Percentiles rank a stretch among this genome's conserved stretches.
These are phyloP conservation scores for Falco berigora DNA, from an alignment of 2,797 vertebrate species.

Conservation along the genomic window DNA sequence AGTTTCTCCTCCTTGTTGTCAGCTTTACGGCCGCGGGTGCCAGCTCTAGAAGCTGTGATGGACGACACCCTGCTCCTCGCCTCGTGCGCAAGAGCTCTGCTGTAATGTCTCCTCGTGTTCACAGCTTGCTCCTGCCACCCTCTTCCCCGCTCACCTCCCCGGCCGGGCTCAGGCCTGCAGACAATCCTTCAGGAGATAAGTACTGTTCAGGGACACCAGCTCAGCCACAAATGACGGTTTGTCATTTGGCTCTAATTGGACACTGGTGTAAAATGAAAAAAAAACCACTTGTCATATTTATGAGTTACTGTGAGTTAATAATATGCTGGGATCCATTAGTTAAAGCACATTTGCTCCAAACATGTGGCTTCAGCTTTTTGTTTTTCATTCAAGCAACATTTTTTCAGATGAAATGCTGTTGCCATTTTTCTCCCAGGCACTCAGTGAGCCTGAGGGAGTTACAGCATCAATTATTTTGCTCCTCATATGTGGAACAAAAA, in stretches of 20 bases:
- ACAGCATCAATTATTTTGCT: constrained; percentile 43
- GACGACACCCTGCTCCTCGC: constrained; percentile 50
- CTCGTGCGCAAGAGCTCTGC: constrained; percentile 31
- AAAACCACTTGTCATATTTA: constrained; percentile 69
- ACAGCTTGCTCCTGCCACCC: constrained; percentile 70
- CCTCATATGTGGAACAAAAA: background rate
- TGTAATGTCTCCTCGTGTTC: constrained; percentile 67
- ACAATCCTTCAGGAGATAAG: constrained; percentile 60
- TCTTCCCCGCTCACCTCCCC: background rate
- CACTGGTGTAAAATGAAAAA: constrained; percentile 69
- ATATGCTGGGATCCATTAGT: constrained; percentile 68
- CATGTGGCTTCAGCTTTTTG: constrained; percentile 58
- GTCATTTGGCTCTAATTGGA: constrained; percentile 63
- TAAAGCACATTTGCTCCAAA: constrained; percentile 62
- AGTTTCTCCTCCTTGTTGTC: constrained; percentile 66
- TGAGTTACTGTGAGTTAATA: constrained; percentile 69
- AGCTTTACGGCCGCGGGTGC: constrained; percentile 57
- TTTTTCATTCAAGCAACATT: constrained; percentile 43
- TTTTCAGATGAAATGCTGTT: constrained; percentile 42
- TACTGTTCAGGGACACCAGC: constrained; percentile 36
- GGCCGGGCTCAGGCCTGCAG: background rate
- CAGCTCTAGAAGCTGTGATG: constrained; percentile 59
- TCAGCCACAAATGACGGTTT: background rate
- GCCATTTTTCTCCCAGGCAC: background rate
- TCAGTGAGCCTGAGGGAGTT: constrained; percentile 26